A percentile compares a stretch with the other conserved stretches of the same genome.
Conservation (phyloP, 30 jellyfish, hydroid and myxozoan species). For the Pelagia noctiluca region DNA sequence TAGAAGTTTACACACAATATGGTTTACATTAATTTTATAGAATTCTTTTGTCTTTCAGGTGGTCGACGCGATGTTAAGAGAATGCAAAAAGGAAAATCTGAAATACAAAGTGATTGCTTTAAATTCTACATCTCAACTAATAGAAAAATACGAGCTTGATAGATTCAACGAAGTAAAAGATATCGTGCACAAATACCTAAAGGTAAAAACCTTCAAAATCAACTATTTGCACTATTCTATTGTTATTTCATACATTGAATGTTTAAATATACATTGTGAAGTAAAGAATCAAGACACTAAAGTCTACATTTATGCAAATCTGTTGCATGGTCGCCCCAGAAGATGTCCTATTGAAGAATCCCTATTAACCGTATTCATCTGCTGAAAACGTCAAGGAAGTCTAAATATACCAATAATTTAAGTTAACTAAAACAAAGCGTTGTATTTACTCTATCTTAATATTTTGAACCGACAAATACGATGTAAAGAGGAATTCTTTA, state of each 20-base stretch:
- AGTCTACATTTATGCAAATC: background rate
- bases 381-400: no score
- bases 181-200: constrained; percentile 38
- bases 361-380: background rate
- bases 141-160: constrained; percentile 65
- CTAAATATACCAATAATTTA: no score
- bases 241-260: background rate
- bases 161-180: constrained; percentile 45
- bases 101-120: constrained; percentile 72
- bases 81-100: constrained; percentile 73
- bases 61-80: constrained; percentile 68
- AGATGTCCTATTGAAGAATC: background rate
- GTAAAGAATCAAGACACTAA: background rate
- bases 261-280: no score
- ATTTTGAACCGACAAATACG: no score
- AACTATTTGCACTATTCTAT: background rate
- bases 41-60: constrained; percentile 33
- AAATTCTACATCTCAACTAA: constrained; percentile 49
- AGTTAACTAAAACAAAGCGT: no score
- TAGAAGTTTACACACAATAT: background rate
- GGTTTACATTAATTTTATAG: background rate
- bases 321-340: background rate
- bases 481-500: no score
- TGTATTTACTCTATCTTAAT: no score
- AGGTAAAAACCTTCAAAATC: constrained; percentile 10